Conservation (phyloP, 2,888 invertebrate species). For the Drosophila affinis region DNA sequence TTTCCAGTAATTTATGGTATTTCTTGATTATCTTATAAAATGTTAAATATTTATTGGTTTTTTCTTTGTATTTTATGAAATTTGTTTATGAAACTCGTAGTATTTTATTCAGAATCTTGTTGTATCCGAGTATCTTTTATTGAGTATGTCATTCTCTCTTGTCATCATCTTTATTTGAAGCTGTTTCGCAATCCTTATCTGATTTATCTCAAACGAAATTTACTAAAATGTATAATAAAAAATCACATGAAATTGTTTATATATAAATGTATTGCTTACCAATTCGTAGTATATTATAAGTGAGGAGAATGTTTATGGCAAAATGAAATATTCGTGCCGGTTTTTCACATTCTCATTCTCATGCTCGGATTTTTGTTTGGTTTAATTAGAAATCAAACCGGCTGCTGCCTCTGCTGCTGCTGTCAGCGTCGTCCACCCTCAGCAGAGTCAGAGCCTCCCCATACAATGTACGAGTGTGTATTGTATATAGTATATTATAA, state of each 20-base stretch:
- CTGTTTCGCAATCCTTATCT: background rate
- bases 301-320: constrained; percentile 23
- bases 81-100: too few relatives aligned
- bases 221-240: background rate
- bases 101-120: background rate
- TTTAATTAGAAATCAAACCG: constrained; percentile 50
- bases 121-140: background rate
- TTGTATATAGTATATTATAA: constrained; percentile 29
- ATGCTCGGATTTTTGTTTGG: constrained; percentile 17
- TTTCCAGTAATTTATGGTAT: too few relatives aligned
- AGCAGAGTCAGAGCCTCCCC: constrained; percentile 4
- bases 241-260: constrained; percentile 5
- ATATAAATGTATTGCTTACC: constrained; percentile 19
- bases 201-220: constrained; percentile 11
- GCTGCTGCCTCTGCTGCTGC: constrained; percentile 26
- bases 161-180: background rate
- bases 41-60: background rate
- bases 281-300: constrained; percentile 19
- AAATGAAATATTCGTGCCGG: constrained; percentile 41
- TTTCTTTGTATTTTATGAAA: background rate
- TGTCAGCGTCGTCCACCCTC: constrained; percentile 15
- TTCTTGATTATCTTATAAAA: background rate
- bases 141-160: background rate
- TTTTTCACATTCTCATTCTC: constrained; percentile 16
- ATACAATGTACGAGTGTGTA: background rate